phyloP scores from a whole-genome alignment of 30 jellyfish, hydroid and myxozoan genomes.

The Aurelia coerulea region DNA sequence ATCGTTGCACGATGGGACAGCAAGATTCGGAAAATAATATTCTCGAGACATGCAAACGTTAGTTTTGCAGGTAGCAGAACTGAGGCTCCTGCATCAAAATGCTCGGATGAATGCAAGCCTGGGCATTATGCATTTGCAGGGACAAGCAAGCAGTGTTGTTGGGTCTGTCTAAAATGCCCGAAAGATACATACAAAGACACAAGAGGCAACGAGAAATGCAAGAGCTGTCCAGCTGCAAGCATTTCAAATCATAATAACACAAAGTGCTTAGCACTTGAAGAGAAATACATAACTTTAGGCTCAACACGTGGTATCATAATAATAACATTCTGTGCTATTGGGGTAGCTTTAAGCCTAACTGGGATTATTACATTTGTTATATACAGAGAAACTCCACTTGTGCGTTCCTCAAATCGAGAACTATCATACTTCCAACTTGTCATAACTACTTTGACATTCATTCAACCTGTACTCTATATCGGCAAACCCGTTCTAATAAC shows the following conservation, averaged over 20 bases:
- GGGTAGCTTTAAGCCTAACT: constrained; percentile 22
- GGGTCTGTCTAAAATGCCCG: constrained; percentile 79
- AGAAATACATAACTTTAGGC: not conserved
- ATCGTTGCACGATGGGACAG: constrained; percentile 59
- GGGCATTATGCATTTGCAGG: constrained; percentile 60
- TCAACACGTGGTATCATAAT: constrained; percentile 39
- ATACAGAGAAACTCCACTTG: constrained; percentile 62
- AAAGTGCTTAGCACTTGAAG: constrained; percentile 27
- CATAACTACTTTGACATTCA: constrained; percentile 10
- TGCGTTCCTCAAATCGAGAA: constrained; percentile 63
- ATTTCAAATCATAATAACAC: constrained; percentile 43
- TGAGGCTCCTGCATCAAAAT: constrained; percentile 46
- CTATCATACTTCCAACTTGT: constrained; percentile 56
- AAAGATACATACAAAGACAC: constrained; percentile 50
- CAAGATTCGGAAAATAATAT: constrained; percentile 27
- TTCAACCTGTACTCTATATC: constrained; percentile 40
- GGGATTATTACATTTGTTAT: constrained; percentile 7
- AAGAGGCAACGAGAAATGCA: constrained; percentile 41
- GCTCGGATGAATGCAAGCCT: constrained; percentile 70
- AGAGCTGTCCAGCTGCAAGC: constrained; percentile 18
- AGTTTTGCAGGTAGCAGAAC: constrained; percentile 43
- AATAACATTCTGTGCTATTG: constrained; percentile 11
- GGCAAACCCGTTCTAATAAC: constrained; percentile 25
- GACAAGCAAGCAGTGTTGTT: constrained; percentile 62
- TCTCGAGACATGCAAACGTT: not conserved